Evolutionary conservation across 2,797 vertebrate genomes (phyloP), one percentile per base, ranked within the genome.

Genomic region (Siniperca undulata): DNA sequence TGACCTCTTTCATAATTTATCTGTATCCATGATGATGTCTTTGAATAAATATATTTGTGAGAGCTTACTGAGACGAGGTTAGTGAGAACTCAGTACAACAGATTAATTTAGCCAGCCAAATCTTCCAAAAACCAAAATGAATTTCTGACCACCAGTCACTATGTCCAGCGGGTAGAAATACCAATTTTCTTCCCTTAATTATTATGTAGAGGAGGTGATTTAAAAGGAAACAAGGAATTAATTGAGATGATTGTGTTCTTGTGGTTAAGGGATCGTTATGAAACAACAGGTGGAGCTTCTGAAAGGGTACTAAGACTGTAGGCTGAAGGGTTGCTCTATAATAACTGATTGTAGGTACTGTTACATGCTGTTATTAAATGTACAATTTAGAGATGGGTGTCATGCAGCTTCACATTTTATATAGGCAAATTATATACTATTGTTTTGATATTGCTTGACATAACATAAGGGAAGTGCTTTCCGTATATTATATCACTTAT

Each of bases 91-190:
- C 16, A 44, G 6, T 30, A 34, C 22, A 69, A 60, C 10, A 40
- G 40, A 73, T 56, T 12, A 52, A 69, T 30, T 70, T 27, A 62
- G 7, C 4, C 22, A 24, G 22, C 16, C n/a, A 71, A 58, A 50
- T 46, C 13, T 19, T 48, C 12, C n/a, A 65, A 44, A 69, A 40
- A 22, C 4, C 3, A 20, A 27, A 42, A 40, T 19, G 3, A 16
- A 30, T 69, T 27, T 81, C 22, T 68, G 14, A 66, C 30, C 9
- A 55, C 3, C 36, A 40, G 22, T 50, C 58, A 20, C 8, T 34
- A 4, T 10, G n/a, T 62, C n/a, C 10, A 48, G 7, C 40, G 50
- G 42, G 42, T 20, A 71, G 75, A 77, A 81, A 73, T 22, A 36
- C 2, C 2, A 48, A 56, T 38, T 20, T 48, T 66, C 34, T 50